Evolutionary conservation across 2,113 vertebrate genomes (phyloP).

Genomic region (Osmerus eperlanus): DNA sequence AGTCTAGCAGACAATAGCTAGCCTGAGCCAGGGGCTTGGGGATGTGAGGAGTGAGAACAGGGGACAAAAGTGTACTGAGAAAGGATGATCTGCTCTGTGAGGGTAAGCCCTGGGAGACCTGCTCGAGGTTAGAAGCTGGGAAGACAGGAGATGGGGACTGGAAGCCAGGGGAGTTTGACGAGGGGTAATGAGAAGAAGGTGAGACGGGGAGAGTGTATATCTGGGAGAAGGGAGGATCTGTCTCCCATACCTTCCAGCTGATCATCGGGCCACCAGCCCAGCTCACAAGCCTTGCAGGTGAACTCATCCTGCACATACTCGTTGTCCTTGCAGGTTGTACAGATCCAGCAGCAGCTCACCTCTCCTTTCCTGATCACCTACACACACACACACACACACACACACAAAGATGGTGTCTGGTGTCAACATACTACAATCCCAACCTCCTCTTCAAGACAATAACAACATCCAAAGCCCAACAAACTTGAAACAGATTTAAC

Average conservation of each 20-base stretch:
- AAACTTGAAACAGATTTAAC: constrained; percentile 13
- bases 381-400: background rate
- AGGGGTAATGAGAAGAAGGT: background rate
- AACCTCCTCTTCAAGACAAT: constrained; percentile 2
- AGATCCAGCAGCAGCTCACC: constrained; percentile 99
- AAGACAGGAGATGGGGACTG: too few species aligned
- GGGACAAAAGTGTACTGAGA: too few species aligned
- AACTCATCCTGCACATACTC: constrained; percentile 96
- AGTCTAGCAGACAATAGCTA: too few species aligned
- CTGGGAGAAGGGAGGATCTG: background rate
- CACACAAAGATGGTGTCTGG: background rate
- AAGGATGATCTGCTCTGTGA: too few species aligned
- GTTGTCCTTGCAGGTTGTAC: constrained; percentile 97
- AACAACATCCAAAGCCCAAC: background rate
- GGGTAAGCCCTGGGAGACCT: too few species aligned
- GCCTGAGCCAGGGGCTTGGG: too few species aligned
- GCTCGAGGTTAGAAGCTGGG: too few species aligned
- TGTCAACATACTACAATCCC: constrained; percentile 20
- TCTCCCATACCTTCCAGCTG: constrained; percentile 81
- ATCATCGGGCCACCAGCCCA: constrained; percentile 93
- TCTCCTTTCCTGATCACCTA: constrained; percentile 96
- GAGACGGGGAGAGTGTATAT: background rate
- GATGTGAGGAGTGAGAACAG: too few species aligned
- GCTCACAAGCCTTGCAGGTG: constrained; percentile 94
- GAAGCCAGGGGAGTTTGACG: background rate